Evolutionary conservation across 2,888 invertebrate species (phyloP), one percentile per base, ranked within the genome.

Genomic region (Agriopis leucophaearia): DNA sequence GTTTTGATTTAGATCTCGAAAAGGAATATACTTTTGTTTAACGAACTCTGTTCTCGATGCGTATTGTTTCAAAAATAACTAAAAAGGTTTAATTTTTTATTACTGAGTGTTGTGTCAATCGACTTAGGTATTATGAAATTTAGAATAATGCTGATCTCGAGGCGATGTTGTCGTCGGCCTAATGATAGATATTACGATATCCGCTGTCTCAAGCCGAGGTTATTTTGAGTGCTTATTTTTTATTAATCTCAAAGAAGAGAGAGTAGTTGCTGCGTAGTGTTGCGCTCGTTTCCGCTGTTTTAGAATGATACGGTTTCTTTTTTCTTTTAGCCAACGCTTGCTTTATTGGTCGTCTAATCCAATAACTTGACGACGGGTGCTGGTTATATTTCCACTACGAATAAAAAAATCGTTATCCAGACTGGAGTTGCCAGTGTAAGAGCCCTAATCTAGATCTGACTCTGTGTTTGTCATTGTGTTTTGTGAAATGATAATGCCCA

Each of bases 91-190:
- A 9, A 9, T 35, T 8, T n/a, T 16, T 47, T 40, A 8, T 27
- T 40, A 44, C 47, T 48, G 18, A 18, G 42, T 58, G 62, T 58
- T 52, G 58, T 69, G 52, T 69, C 47, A 16, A 47, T 61, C 15
- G 15, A 60, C 35, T 40, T 51, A 67, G 44, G 16, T 63, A 42
- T 58, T 50, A 57, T 38, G 56, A 61, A 57, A 42, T 59, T 50
- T 69, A 62, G 62, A 38, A 63, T 61, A 61, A 64, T 13, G 66
- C 63, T 66, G 70, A 64, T 66, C 70, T 70, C 69, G 44, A 57
- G 62, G 52, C 44, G 69, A 42, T 54, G 58, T 56, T 42, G 42
- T 56, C 38, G 36, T 58, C 61, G 64, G 66, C 66, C 70, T 70
- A 64, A 54, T 52, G 47, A 44, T 62, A 50, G 59, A 40, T 47